Evolutionary conservation across 1,140 invertebrate species (phyloP), one percentile per base, ranked within the genome.

Genomic region (Sitobion miscanthi): DNA sequence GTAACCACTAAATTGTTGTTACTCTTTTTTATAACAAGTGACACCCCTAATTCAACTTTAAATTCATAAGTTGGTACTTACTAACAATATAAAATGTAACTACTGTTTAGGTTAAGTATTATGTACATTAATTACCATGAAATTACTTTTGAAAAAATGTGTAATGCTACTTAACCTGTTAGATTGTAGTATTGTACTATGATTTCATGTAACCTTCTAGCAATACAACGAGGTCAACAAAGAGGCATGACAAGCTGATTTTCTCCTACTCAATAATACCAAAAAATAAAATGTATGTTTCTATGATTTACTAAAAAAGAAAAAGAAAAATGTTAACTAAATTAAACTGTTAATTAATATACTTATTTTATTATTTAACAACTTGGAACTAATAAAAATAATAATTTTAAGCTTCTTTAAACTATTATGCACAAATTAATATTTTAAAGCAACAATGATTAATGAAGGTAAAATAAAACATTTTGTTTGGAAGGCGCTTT

Each of bases 161-260:
- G 25, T 86, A 91, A 82, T 57, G 47, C 89, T 69, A 93, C 82
- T 54, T 86, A 93, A 85, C 91, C 49, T 93, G 49, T 92, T 92
- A 47, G 35, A 91, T 82, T 52, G n/a, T 92, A 92, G 47, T 52
- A 82, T 47, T 49, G 35, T 93, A 93, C 49, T 85, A 52, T 49
- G 23, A 83, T 82, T 92, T 54, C 2, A 86, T 54, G 35, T 49
- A 93, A 93, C 91, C 91, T 93, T 93, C 49, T 54, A 93, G 86
- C 82, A 93, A 83, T 49, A 52, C 35, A 83, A 83, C 49, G 91
- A 93, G 91, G 91, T 93, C 91, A 93, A 35, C 20, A 93, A 93
- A 90, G 14, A 86, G 38, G 49, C 91, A 93, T 54, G 82, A 93
- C 82, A 86, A 85, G 91, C 49, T 85, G 82, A 93, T 93, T 93